Evolutionary conservation across 2,113 vertebrate genomes (phyloP).

Genomic region (Hystrix cristata): DNA sequence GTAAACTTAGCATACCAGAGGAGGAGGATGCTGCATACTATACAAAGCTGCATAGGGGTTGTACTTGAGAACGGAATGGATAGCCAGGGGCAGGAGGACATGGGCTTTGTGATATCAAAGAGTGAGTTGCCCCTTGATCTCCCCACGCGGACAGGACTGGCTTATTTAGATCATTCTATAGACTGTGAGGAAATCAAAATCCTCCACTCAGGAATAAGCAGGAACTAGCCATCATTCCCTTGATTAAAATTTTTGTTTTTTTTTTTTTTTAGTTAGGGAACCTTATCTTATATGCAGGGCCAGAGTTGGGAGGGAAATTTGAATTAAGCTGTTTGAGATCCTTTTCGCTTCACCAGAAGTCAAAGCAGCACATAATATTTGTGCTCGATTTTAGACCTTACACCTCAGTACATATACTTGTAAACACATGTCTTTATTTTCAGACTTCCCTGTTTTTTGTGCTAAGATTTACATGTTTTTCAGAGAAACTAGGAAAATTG

Average conservation of each 20-base stretch:
- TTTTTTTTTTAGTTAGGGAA: neutral
- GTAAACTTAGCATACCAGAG: neutral
- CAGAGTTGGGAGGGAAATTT: neutral
- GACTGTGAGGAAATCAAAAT: neutral
- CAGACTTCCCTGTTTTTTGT: neutral
- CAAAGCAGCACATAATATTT: neutral
- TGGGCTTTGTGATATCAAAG: neutral
- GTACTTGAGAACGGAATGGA: neutral
- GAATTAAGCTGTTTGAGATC: neutral
- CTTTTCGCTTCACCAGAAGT: neutral
- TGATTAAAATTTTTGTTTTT: neutral
- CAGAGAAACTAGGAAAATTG: conserved; percentile 18
- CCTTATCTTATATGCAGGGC: neutral
- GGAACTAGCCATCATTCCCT: neutral
- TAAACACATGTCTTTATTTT: conserved; percentile 24
- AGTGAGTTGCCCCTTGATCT: neutral
- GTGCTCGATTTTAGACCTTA: neutral
- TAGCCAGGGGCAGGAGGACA: neutral
- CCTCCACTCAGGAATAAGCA: neutral
- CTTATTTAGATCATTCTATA: neutral
- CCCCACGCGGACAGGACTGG: neutral
- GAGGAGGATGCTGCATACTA: neutral
- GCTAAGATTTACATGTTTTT: neutral
- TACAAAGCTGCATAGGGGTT: neutral
- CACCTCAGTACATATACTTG: neutral